These are phyloP conservation scores for Heliconius hortense DNA, from an alignment of 2,888 invertebrate genomes.

Conservation along the genomic window DNA sequence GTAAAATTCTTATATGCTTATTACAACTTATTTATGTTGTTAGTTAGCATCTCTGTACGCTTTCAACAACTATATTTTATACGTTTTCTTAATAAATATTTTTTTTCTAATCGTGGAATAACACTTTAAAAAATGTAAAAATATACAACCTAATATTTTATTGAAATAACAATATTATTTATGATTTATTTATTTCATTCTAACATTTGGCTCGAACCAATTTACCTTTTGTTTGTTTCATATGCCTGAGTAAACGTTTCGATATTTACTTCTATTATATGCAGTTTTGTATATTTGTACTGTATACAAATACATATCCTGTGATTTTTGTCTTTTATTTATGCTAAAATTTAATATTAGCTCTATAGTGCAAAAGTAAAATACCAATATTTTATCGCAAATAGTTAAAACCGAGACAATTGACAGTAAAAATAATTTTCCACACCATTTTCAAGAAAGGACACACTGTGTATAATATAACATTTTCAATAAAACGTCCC, in stretches of 20 bases:
- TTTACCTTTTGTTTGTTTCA: slow-evolving; percentile 4
- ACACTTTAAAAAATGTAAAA: too few species aligned
- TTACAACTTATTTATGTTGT: too few species aligned
- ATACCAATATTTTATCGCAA: neutral
- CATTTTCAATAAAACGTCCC: neutral
- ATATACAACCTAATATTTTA: neutral
- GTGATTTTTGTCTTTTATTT: too few species aligned
- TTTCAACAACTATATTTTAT: too few species aligned
- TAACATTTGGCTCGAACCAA: neutral
- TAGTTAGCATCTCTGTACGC: too few species aligned
- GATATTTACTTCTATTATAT: slow-evolving; percentile 3
- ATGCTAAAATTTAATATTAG: too few species aligned
- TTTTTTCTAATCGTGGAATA: too few species aligned
- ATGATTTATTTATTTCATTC: slow-evolving; percentile 1
- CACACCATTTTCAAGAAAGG: neutral
- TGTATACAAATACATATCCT: neutral
- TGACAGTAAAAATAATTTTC: neutral
- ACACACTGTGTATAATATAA: neutral
- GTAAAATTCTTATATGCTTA: too few species aligned
- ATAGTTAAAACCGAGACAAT: neutral
- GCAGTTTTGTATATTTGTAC: neutral
- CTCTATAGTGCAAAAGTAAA: neutral
- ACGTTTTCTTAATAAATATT: too few species aligned
- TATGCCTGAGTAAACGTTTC: neutral
- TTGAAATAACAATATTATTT: neutral